A percentile compares a stretch with the other conserved stretches of the same genome.
These are phyloP conservation scores for Diceros bicornis DNA, from an alignment of 2,797 vertebrate genomes.

Conservation along the genomic window DNA sequence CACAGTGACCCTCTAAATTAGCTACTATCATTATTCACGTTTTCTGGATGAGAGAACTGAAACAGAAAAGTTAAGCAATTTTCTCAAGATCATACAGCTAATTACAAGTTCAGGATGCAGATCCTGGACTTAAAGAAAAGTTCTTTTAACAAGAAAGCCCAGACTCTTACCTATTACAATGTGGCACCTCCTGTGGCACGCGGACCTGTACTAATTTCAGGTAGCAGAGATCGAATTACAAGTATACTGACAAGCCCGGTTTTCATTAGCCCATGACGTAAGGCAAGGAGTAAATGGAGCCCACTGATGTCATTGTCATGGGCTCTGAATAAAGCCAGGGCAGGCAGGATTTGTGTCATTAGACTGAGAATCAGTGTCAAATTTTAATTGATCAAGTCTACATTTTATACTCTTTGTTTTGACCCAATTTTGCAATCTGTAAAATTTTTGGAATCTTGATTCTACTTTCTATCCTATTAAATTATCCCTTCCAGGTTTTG, in stretches of 20 bases:
- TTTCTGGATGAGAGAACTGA: background rate
- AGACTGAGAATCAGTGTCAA: background rate
- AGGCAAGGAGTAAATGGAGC: background rate
- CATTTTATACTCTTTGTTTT: slow-evolving; percentile 7
- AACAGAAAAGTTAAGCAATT: background rate
- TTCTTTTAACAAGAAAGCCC: background rate
- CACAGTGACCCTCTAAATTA: background rate
- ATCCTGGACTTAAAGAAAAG: background rate
- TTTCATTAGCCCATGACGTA: rapidly evolving
- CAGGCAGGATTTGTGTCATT: background rate
- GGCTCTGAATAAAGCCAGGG: background rate
- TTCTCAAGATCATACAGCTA: background rate
- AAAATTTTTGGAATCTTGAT: background rate
- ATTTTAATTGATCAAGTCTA: background rate
- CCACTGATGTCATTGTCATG: rapidly evolving
- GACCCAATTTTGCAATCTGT: background rate
- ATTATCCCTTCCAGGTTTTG: background rate
- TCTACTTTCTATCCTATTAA: background rate
- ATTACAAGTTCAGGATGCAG: background rate
- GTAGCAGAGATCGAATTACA: background rate
- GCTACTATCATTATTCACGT: background rate
- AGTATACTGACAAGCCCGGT: background rate
- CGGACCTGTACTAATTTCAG: background rate
- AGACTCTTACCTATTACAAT: background rate
- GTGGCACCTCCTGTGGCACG: background rate